Evolutionary conservation across 1,140 invertebrate genomes (phyloP), one percentile per base, ranked within the genome.

Genomic region (Heterodera schachtii): DNA sequence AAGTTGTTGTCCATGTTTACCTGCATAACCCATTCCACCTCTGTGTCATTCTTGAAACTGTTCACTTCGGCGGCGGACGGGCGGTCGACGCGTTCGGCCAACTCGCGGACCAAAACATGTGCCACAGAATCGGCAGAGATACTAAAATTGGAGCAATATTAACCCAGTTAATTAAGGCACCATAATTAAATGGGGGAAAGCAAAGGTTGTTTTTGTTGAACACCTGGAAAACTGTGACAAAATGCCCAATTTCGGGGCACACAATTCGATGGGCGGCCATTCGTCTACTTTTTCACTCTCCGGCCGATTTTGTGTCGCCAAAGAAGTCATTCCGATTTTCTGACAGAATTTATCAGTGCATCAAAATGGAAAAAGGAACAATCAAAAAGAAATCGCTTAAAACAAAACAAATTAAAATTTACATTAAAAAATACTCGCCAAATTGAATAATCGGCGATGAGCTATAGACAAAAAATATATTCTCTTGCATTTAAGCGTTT

Each of bases 11-110:
- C 7, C n/a, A 31, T 21, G 31, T 31, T 47, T 47, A 87, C 85
- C 78, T 86, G 85, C 85, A 86, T 86, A 57, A 86, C 71, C 85
- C 85, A 86, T 7, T 86, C 79, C 44, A 86, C 71, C 31, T 86
- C 86, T 5, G 49, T 47, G 21, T 87, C 85, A 67, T 49, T 81
- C 16, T n/a, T 57, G 46, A 87, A 78, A 16, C 41, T 9, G 13
- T 73, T 75, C n/a, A 21, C 8, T 16, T 66, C 43, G 31, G 43
- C 16, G 16, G 57, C 46, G 31, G 46, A 64, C 16, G 85, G 76
- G 21, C 76, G 73, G 49, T 86, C 85, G 16, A 86, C 83, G 9
- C 74, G 86, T n/a, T 87, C 86, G 21, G 84, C 86, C 31, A 86
- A 47, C 73, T 86, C 85, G 67, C 75, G 79, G 19, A 86, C 57